These are phyloP conservation scores for Cnemophilus loriae DNA, from an alignment of 2,113 vertebrate genomes.

Conservation along the genomic window DNA sequence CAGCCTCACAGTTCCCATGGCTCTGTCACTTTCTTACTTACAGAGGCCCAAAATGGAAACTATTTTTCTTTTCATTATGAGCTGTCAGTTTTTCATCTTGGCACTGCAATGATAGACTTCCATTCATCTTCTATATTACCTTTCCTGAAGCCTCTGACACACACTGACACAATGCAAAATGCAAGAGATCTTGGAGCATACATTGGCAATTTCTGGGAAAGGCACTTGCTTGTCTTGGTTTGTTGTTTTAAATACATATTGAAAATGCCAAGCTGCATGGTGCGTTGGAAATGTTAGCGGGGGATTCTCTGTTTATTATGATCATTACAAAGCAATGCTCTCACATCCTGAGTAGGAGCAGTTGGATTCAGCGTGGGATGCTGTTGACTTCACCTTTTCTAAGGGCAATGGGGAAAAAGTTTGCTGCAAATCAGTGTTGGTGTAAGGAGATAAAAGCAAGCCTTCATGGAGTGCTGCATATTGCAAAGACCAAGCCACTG, in stretches of 20 bases:
- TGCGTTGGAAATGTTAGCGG: constrained; percentile 42
- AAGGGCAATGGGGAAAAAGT: constrained; percentile 17
- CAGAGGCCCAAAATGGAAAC: constrained; percentile 86
- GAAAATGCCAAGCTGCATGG: constrained; percentile 37
- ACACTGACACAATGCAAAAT: constrained; percentile 81
- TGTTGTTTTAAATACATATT: constrained; percentile 78
- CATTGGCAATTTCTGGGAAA: constrained; percentile 71
- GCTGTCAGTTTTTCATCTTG: constrained; percentile 87
- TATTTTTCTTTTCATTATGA: constrained; percentile 90
- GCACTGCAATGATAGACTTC: constrained; percentile 82
- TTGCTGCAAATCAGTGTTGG: background rate
- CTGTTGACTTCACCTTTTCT: constrained; percentile 2
- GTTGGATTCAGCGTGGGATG: background rate
- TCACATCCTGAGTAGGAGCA: background rate
- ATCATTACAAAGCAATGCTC: background rate
- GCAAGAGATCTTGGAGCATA: constrained; percentile 71
- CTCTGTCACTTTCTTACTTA: constrained; percentile 85
- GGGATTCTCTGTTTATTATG: constrained; percentile 41
- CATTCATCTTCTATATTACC: constrained; percentile 85
- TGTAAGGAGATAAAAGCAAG: background rate
- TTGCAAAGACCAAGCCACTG: background rate
- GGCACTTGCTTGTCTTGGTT: constrained; percentile 58
- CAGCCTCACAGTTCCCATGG: constrained; percentile 78
- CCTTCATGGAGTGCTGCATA: background rate
- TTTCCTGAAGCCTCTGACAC: constrained; percentile 81